phyloP scores from a whole-genome alignment of 2,797 vertebrate species.

The Vipera latastei region DNA sequence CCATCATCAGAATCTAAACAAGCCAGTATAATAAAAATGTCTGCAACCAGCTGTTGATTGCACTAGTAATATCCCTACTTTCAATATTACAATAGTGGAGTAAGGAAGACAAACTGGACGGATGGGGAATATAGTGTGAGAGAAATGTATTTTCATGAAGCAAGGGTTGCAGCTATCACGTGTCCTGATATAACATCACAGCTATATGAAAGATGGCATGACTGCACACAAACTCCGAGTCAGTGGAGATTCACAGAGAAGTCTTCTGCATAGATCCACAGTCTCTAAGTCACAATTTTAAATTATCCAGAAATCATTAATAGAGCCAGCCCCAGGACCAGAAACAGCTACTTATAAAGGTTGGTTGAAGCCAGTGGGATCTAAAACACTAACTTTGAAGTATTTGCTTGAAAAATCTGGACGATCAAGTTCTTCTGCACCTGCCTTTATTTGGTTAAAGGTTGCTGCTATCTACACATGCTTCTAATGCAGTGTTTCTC shows the following conservation, averaged over 20 bases:
- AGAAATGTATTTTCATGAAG: background rate
- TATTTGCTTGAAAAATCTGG: background rate
- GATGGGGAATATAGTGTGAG: too few species aligned
- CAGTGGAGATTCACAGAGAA: background rate
- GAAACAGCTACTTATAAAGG: background rate
- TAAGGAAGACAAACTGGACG: background rate
- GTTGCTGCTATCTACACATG: background rate
- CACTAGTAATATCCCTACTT: background rate
- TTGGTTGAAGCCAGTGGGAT: background rate
- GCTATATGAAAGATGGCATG: background rate
- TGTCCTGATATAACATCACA: background rate
- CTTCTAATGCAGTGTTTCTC: background rate
- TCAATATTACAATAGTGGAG: background rate
- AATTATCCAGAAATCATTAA: background rate
- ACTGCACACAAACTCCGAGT: background rate
- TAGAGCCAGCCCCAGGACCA: background rate
- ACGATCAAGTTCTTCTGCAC: background rate
- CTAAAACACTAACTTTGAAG: background rate
- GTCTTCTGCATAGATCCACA: too few species aligned
- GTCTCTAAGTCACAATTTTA: background rate
- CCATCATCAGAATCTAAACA: background rate
- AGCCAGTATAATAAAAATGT: background rate
- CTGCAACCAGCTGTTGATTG: background rate
- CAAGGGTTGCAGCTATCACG: too few species aligned
- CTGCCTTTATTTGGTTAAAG: background rate